phyloP scores from a whole-genome alignment of 2,797 vertebrate genomes.

The Myoxocephalus aenaeus region DNA sequence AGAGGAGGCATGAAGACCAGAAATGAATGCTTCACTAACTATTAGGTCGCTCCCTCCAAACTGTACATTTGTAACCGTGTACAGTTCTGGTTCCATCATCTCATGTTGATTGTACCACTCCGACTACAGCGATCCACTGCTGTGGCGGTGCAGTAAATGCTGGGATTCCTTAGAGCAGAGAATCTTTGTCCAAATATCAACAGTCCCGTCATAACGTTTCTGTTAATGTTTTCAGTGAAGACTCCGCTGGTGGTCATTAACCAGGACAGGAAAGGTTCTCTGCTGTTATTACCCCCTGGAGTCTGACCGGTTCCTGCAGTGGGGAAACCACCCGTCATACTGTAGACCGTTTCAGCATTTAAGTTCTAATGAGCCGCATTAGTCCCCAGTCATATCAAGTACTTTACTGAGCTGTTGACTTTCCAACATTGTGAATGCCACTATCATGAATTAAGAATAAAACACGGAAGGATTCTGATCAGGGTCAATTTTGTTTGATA shows the following conservation, averaged over 20 bases:
- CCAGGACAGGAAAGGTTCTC: neutral
- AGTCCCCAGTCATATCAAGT: no score
- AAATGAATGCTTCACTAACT: neutral
- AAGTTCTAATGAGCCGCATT: no score
- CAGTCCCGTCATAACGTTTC: neutral
- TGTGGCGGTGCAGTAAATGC: neutral
- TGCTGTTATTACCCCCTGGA: neutral
- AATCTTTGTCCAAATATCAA: neutral
- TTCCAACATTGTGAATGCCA: neutral
- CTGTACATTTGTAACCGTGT: neutral
- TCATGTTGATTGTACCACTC: neutral
- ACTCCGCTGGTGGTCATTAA: slow-evolving; percentile 18
- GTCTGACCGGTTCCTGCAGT: neutral
- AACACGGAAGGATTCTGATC: neutral
- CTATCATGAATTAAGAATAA: neutral
- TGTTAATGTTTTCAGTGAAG: slow-evolving; percentile 10
- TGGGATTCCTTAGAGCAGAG: neutral
- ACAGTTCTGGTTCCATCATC: neutral
- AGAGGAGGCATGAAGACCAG: neutral
- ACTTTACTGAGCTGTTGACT: neutral
- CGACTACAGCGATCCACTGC: neutral
- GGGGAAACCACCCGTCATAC: neutral
- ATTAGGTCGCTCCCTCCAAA: neutral
- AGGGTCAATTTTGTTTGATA: neutral
- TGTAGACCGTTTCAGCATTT: neutral